A percentile compares a stretch with the other conserved stretches of the same genome.
phyloP scores from a whole-genome alignment of 2,888 invertebrate genomes.

The Notocelia uddmanniana region DNA sequence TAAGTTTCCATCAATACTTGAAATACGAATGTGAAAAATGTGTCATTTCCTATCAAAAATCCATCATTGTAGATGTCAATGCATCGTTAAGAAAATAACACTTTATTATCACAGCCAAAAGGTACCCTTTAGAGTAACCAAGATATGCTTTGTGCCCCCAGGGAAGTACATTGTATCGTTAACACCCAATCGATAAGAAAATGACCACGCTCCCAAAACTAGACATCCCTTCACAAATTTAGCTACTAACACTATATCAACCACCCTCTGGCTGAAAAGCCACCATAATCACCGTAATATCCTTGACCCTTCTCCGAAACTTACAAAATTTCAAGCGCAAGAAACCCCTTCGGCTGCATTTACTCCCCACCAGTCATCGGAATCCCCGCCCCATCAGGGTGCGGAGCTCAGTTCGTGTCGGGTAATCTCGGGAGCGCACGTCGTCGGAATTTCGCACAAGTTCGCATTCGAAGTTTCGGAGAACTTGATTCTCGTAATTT shows the following conservation, averaged over 20 bases:
- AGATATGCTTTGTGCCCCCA: neutral
- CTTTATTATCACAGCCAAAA: too few relatives aligned
- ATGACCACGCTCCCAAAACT: neutral
- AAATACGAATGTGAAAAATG: too few relatives aligned
- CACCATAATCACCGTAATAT: constrained; percentile 19
- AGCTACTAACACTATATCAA: neutral
- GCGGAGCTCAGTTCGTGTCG: constrained; percentile 54
- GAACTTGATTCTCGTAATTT: constrained; percentile 45
- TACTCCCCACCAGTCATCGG: constrained; percentile 59
- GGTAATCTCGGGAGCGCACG: constrained; percentile 52
- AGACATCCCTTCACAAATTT: neutral
- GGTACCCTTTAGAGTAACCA: too few relatives aligned
- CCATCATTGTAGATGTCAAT: too few relatives aligned
- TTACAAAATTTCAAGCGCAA: constrained; percentile 31
- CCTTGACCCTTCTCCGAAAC: constrained; percentile 41
- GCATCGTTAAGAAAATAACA: too few relatives aligned
- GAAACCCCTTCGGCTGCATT: constrained; percentile 48
- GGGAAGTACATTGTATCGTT: neutral
- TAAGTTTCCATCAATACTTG: too few relatives aligned
- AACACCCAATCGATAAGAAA: neutral
- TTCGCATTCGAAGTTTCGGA: constrained; percentile 45
- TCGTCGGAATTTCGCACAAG: constrained; percentile 46
- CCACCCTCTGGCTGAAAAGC: neutral
- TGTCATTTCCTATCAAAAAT: too few relatives aligned
- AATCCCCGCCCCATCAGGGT: constrained; percentile 59